Conservation (phyloP, 2,113 vertebrate species). For the Apodemus sylvaticus region DNA sequence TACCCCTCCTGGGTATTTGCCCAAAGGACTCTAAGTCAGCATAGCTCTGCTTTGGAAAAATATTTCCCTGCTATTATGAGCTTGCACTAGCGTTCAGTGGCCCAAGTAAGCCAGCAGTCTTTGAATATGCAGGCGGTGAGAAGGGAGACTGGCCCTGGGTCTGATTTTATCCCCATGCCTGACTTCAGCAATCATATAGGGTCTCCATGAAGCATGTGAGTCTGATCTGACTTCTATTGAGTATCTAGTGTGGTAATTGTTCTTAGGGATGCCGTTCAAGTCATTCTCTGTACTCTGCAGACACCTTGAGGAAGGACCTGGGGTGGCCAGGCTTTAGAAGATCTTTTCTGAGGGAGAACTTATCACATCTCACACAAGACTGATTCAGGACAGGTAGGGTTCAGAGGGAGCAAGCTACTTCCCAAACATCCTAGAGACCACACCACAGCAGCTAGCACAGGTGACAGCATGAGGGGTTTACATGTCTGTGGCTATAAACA, state of each 20-base stretch:
- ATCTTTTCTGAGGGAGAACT: not conserved
- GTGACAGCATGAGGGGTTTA: slow-evolving; percentile 57
- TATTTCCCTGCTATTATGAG: not conserved
- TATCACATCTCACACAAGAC: not conserved
- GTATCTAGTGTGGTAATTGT: not conserved
- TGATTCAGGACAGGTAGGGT: not conserved
- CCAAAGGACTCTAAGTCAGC: slow-evolving; percentile 10
- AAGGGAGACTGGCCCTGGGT: not conserved
- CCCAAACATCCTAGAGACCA: slow-evolving; percentile 41
- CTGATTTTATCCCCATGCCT: not conserved
- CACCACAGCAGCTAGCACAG: slow-evolving; percentile 49
- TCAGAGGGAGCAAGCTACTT: slow-evolving; percentile 48
- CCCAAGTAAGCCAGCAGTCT: not conserved
- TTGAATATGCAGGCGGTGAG: not conserved
- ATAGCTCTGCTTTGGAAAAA: not conserved
- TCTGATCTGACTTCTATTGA: not conserved
- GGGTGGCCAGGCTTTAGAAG: not conserved
- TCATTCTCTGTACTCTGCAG: not conserved
- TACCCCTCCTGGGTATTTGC: not conserved
- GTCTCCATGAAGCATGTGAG: fast-evolving
- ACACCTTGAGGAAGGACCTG: fast-evolving
- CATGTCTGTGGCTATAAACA: slow-evolving; percentile 66
- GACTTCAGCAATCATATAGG: not conserved
- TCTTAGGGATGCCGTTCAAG: not conserved
- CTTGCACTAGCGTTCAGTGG: fast-evolving